A percentile compares a stretch with the other conserved stretches of the same genome.
phyloP scores from a whole-genome alignment of 2,888 invertebrate species.

The Drosophila testacea region DNA sequence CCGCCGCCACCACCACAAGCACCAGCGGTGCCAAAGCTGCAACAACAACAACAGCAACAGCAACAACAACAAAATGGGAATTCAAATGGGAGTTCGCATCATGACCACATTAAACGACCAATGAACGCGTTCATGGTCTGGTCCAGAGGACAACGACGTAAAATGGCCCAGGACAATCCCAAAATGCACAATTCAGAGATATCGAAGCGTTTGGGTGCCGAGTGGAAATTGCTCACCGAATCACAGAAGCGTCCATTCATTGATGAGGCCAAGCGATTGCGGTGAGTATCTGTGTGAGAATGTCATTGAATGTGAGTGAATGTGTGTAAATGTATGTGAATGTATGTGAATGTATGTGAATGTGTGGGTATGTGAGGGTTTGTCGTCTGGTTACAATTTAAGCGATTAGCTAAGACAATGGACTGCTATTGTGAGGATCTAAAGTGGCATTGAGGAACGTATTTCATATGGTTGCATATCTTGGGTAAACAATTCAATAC shows the following conservation, averaged over 20 bases:
- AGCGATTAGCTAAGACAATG: constrained; percentile 81
- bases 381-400: constrained; percentile 70
- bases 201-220: constrained; percentile 94
- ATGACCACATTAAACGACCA: constrained; percentile 95
- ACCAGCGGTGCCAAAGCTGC: constrained; percentile 40
- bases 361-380: constrained; percentile 35
- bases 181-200: constrained; percentile 97
- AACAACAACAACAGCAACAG: constrained; percentile 42
- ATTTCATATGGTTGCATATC: constrained; percentile 57
- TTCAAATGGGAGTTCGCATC: constrained; percentile 58
- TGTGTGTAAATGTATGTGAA: constrained; percentile 84
- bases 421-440: constrained; percentile 65
- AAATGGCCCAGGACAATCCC: constrained; percentile 97
- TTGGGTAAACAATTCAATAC: constrained; percentile 67
- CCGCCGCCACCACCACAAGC: constrained; percentile 58
- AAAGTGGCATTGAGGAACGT: constrained; percentile 49
- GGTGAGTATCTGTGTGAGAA: constrained; percentile 86
- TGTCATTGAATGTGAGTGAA: not conserved
- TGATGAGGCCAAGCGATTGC: constrained; percentile 96
- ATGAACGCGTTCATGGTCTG: constrained; percentile 99
- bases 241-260: constrained; percentile 97
- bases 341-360: constrained; percentile 22
- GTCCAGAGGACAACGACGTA: constrained; percentile 96
- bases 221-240: constrained; percentile 96
- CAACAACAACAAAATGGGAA: constrained; percentile 6